These are phyloP conservation scores for Agrotis clavis DNA, from an alignment of 2,888 invertebrate genomes.

Conservation along the genomic window DNA sequence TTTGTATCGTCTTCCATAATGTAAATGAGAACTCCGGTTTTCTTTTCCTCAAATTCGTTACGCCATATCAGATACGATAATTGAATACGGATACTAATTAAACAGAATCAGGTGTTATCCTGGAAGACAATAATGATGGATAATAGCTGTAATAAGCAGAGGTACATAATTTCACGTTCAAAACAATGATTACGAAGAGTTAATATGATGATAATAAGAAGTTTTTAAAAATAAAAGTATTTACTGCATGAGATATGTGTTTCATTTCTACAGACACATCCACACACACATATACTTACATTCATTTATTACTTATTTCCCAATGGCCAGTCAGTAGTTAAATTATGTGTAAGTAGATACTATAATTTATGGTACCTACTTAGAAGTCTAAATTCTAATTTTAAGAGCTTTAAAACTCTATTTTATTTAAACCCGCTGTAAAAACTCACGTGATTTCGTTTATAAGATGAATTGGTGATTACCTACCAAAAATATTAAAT, in stretches of 20 bases:
- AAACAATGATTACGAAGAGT: constrained; percentile 83
- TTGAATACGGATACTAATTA: constrained; percentile 75
- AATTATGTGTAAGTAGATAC: too few species aligned
- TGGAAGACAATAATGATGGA: constrained; percentile 90
- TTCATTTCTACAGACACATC: constrained; percentile 66
- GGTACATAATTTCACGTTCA: constrained; percentile 86
- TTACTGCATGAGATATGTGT: constrained; percentile 84
- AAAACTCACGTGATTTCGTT: too few species aligned
- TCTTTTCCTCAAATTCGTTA: constrained; percentile 76
- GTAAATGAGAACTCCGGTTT: constrained; percentile 80
- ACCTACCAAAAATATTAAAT: too few species aligned
- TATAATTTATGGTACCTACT: too few species aligned
- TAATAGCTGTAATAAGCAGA: constrained; percentile 86
- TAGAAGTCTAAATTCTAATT: too few species aligned
- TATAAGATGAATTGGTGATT: too few species aligned
- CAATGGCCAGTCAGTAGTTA: too few species aligned
- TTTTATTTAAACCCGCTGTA: too few species aligned
- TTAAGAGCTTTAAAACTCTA: too few species aligned
- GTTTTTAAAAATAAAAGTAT: constrained; percentile 90
- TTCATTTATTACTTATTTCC: too few species aligned
- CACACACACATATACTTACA: too few species aligned
- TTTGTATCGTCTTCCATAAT: constrained; percentile 89
- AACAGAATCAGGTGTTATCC: constrained; percentile 84
- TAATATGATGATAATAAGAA: constrained; percentile 82
- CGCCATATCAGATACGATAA: constrained; percentile 74